A percentile compares a stretch with the other conserved stretches of the same genome.
These are phyloP conservation scores for Onychostoma macrolepis DNA, from an alignment of 2,113 vertebrate species.

Conservation along the genomic window DNA sequence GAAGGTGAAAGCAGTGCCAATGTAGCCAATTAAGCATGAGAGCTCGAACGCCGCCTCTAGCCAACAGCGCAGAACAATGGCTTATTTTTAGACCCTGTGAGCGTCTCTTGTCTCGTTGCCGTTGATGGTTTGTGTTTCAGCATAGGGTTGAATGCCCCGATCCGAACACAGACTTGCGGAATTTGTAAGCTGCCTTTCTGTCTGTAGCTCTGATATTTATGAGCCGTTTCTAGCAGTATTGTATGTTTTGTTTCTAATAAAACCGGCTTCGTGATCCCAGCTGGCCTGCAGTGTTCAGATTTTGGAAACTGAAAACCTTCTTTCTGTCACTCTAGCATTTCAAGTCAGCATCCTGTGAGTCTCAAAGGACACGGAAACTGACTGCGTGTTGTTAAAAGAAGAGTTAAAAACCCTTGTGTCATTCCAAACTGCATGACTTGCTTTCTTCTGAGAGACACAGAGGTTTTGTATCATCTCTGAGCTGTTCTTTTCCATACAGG, in stretches of 20 bases:
- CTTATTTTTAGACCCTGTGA: constrained; percentile 45
- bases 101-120: constrained; percentile 24
- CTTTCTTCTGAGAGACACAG: neutral
- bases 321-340: neutral
- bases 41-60: constrained; percentile 26
- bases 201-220: constrained; percentile 56
- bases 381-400: neutral
- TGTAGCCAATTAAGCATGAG: constrained; percentile 39
- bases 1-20: neutral
- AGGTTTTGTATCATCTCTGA: neutral
- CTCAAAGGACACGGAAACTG: neutral
- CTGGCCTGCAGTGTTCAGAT: constrained; percentile 10
- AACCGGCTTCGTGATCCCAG: constrained; percentile 45
- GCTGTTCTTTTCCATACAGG: neutral
- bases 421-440: neutral
- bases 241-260: constrained; percentile 65
- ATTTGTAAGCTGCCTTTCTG: constrained; percentile 53
- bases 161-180: constrained; percentile 43
- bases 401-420: neutral
- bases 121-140: constrained; percentile 22
- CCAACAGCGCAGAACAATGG: constrained; percentile 21
- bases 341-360: neutral
- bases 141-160: neutral
- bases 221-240: constrained; percentile 62
- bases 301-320: neutral